Percentiles rank a stretch among this genome's conserved stretches.
Conservation (phyloP, 2,888 invertebrate species). For the Gandaritis pyraliata region DNA sequence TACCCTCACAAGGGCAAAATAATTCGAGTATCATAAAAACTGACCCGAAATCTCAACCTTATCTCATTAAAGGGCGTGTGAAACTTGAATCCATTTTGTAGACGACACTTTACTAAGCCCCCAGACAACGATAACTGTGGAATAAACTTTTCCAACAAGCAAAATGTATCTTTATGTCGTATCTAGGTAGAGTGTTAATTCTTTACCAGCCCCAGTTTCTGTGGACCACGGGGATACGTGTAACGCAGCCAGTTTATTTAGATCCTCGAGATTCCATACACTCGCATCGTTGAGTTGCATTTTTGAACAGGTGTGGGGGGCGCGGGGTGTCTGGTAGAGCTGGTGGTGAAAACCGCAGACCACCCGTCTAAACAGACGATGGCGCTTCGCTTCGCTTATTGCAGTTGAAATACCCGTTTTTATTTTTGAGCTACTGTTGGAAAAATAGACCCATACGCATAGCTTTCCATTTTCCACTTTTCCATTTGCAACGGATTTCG, state of each 20-base stretch:
- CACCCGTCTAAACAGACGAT: constrained; percentile 45
- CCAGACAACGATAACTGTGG: constrained; percentile 42
- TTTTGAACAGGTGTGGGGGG: constrained; percentile 13
- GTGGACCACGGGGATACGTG: constrained; percentile 37
- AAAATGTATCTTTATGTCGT: constrained; percentile 35
- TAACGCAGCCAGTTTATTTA: constrained; percentile 42
- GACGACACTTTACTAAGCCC: constrained; percentile 41
- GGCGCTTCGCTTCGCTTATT: constrained; percentile 32
- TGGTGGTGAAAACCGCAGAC: constrained; percentile 49
- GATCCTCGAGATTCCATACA: constrained; percentile 37
- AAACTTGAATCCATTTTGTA: constrained; percentile 41
- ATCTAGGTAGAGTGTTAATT: constrained; percentile 42
- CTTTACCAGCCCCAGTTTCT: constrained; percentile 39
- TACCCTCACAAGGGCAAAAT: constrained; percentile 23
- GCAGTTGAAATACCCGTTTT: constrained; percentile 8
- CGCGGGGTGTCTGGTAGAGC: constrained; percentile 24
- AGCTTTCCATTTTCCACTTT: neutral
- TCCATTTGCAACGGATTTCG: no score
- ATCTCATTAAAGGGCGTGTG: constrained; percentile 41
- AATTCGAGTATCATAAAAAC: constrained; percentile 24
- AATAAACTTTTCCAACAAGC: constrained; percentile 31
- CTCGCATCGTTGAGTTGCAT: constrained; percentile 24
- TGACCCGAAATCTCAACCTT: constrained; percentile 35
- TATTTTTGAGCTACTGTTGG: constrained; percentile 5
- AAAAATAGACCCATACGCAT: neutral